These are phyloP conservation scores for Hydrolagus affinis DNA, from an alignment of 2,113 vertebrate genomes.

Conservation along the genomic window DNA sequence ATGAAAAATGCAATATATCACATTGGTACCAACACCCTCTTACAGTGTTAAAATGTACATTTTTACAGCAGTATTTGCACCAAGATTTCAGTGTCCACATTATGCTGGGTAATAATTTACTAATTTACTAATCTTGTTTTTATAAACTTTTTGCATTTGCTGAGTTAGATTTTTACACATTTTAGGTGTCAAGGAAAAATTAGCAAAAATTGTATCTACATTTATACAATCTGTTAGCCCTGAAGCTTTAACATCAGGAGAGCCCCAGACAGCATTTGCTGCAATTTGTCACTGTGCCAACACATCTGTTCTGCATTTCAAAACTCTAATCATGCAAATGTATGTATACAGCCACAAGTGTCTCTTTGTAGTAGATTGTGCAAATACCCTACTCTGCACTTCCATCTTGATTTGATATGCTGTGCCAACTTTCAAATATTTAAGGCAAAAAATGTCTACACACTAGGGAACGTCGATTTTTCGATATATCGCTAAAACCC, in stretches of 20 bases:
- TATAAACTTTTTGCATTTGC: neutral
- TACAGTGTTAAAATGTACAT: neutral
- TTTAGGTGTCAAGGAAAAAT: slow-evolving; percentile 37
- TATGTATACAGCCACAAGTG: neutral
- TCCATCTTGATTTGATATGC: neutral
- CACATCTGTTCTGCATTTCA: slow-evolving; percentile 42
- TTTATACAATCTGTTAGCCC: slow-evolving; percentile 31
- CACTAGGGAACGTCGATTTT: too few species aligned
- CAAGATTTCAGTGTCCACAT: neutral
- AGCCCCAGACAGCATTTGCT: slow-evolving; percentile 38
- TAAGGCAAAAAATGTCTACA: too few species aligned
- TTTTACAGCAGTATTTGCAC: neutral
- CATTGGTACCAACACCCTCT: neutral
- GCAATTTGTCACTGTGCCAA: slow-evolving; percentile 42
- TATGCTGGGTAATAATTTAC: neutral
- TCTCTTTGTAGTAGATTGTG: neutral
- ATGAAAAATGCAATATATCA: neutral
- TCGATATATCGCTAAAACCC: too few species aligned
- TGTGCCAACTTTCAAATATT: neutral
- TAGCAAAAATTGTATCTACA: slow-evolving; percentile 30
- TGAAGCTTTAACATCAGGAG: slow-evolving; percentile 37
- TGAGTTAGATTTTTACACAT: neutral
- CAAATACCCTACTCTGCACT: neutral
- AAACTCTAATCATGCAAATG: slow-evolving; percentile 20
- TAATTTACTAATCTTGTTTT: neutral